These are phyloP conservation scores for Gari tellinella DNA, from an alignment of 2,888 invertebrate genomes.

Conservation along the genomic window DNA sequence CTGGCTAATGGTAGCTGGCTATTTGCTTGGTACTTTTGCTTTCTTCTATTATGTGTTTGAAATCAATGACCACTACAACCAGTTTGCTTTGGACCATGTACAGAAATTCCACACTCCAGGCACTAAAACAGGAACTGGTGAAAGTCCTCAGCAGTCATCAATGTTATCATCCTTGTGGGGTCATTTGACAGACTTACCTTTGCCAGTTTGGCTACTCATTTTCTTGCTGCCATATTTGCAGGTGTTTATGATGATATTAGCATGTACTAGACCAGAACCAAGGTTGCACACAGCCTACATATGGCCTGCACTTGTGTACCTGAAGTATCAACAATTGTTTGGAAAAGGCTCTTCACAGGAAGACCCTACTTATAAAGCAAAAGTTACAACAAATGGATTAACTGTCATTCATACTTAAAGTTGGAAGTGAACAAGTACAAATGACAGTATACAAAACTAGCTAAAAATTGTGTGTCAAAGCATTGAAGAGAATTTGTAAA, in stretches of 20 bases:
- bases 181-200: constrained; percentile 78
- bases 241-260: constrained; percentile 79
- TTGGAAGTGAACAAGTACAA: no score
- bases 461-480: no score
- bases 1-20: constrained; percentile 75
- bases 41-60: constrained; percentile 81
- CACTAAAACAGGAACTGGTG: constrained; percentile 7
- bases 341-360: no score
- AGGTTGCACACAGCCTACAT: constrained; percentile 74
- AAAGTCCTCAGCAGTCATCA: constrained; percentile 25
- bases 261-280: constrained; percentile 79
- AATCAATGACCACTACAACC: constrained; percentile 79
- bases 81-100: constrained; percentile 79
- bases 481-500: no score
- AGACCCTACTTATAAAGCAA: no score
- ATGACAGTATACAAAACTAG: no score
- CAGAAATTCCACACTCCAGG: constrained; percentile 66
- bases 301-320: constrained; percentile 78
- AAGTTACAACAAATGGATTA: no score
- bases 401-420: no score
- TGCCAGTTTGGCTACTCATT: constrained; percentile 74
- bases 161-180: constrained; percentile 57
- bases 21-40: constrained; percentile 74
- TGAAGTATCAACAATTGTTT: constrained; percentile 63
- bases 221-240: constrained; percentile 77